Conservation (phyloP, 2,113 vertebrate species). For the Nesoenas mayeri region DNA sequence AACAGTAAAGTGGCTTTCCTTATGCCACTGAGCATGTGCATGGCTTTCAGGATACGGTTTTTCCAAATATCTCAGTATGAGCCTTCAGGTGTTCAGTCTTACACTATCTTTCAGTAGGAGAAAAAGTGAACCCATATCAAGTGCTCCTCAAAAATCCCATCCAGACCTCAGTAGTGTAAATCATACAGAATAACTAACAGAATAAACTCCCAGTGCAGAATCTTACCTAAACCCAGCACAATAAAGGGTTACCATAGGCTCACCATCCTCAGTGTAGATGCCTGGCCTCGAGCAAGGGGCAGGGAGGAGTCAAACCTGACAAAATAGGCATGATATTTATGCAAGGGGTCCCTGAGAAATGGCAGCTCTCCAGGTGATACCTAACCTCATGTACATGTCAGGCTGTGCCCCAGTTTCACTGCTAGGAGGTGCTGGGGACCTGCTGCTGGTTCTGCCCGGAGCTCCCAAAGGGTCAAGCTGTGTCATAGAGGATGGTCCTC, state of each 20-base stretch:
- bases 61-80: neutral
- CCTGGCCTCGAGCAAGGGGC: neutral
- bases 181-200: neutral
- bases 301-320: neutral
- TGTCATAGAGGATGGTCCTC: neutral
- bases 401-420: neutral
- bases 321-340: neutral
- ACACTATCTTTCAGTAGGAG: neutral
- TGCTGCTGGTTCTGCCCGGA: neutral
- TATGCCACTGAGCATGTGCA: neutral
- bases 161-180: neutral
- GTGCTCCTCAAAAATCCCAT: neutral
- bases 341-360: neutral
- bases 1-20: neutral
- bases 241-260: neutral
- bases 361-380: neutral
- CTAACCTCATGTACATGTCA: neutral
- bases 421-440: neutral
- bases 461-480: fast-evolving
- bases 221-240: neutral
- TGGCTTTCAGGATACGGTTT: neutral
- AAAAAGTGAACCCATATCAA: neutral
- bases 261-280: neutral
- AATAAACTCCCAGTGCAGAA: neutral
- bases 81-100: neutral